phyloP scores from a whole-genome alignment of 1,140 invertebrate genomes.

The Lasaia peninsularis region DNA sequence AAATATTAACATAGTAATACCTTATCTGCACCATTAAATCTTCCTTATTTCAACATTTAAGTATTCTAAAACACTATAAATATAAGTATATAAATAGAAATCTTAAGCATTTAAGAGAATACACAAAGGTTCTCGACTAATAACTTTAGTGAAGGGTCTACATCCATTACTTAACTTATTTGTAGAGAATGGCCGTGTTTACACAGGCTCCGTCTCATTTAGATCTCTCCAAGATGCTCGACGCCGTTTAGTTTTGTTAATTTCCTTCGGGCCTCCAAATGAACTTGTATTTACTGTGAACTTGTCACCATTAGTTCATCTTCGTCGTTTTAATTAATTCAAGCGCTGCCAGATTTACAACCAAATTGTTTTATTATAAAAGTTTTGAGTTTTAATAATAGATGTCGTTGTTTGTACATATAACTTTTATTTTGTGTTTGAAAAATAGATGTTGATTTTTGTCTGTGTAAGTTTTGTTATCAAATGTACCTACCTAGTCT shows the following conservation, averaged over 20 bases:
- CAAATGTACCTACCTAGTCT: too few relatives aligned
- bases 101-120: neutral
- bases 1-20: too few relatives aligned
- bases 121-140: neutral
- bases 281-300: conserved; percentile 47
- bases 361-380: too few relatives aligned
- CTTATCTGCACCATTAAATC: too few relatives aligned
- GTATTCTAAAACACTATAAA: too few relatives aligned
- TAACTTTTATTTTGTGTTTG: too few relatives aligned
- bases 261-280: conserved; percentile 33
- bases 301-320: conserved; percentile 24
- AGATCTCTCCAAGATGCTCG: conserved; percentile 1
- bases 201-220: neutral
- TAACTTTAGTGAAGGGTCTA: conserved; percentile 1
- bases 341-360: neutral
- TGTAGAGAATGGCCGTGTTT: neutral
- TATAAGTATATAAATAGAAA: too few relatives aligned
- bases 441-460: too few relatives aligned
- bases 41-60: too few relatives aligned
- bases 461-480: too few relatives aligned
- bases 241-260: conserved; percentile 29
- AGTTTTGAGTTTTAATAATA: too few relatives aligned
- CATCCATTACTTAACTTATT: conserved; percentile 2
- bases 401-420: too few relatives aligned
- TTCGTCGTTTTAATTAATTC: conserved; percentile 32